These are phyloP conservation scores for Nesogale talazaci DNA, from an alignment of 2,113 vertebrate species.

Conservation along the genomic window DNA sequence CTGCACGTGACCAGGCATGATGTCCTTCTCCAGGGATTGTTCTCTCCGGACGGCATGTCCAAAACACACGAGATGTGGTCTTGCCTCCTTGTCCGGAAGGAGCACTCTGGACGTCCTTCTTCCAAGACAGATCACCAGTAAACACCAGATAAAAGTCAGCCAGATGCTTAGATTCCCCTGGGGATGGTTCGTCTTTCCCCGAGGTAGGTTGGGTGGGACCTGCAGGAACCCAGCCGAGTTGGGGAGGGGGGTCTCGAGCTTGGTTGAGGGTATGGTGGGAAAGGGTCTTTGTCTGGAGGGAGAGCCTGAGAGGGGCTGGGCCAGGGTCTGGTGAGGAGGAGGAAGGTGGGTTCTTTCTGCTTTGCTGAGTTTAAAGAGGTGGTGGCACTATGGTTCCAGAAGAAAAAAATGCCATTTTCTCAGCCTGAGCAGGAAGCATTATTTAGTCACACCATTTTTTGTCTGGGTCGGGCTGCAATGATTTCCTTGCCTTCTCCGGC, in stretches of 20 bases:
- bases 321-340: constrained; percentile 45
- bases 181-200: not conserved
- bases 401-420: constrained; percentile 84
- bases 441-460: constrained; percentile 72
- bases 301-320: constrained; percentile 34
- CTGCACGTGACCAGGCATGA: too few relatives aligned
- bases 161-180: not conserved
- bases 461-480: constrained; percentile 82
- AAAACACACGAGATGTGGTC: too few relatives aligned
- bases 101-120: too few relatives aligned
- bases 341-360: constrained; percentile 71
- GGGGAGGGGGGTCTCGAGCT: constrained; percentile 57
- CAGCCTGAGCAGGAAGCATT: constrained; percentile 83
- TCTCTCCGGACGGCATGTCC: too few relatives aligned
- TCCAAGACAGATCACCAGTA: too few relatives aligned
- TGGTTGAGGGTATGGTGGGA: constrained; percentile 71
- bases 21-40: too few relatives aligned
- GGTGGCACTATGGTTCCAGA: constrained; percentile 84
- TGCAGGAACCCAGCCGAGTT: constrained; percentile 22
- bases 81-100: too few relatives aligned
- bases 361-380: constrained; percentile 85
- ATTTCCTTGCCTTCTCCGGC: constrained; percentile 50
- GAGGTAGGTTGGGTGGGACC: constrained; percentile 36
- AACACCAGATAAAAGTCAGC: too few relatives aligned
- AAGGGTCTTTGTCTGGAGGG: constrained; percentile 67